Evolutionary conservation across 1,140 invertebrate genomes (phyloP).

Genomic region (Camponotus vicinus): DNA sequence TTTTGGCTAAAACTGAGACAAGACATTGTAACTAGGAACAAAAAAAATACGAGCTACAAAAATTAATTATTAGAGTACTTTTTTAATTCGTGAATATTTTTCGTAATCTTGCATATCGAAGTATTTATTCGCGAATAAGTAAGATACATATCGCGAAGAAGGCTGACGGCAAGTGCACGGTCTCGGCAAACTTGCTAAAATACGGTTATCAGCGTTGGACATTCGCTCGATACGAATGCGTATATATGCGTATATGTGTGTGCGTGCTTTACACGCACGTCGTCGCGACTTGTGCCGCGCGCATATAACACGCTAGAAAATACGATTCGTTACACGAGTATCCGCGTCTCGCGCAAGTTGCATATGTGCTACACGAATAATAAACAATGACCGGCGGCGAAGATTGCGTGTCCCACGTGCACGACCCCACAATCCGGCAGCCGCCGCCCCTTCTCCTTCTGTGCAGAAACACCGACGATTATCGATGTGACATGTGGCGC

Average conservation of each 20-base stretch:
- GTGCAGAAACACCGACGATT: constrained; percentile 59
- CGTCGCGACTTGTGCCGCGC: background rate
- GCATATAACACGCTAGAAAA: constrained; percentile 64
- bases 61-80: background rate
- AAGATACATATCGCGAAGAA: background rate
- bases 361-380: constrained; percentile 70
- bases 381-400: constrained; percentile 75
- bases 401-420: constrained; percentile 79
- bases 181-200: constrained; percentile 4
- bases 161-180: background rate
- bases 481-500: constrained; percentile 68
- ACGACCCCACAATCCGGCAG: constrained; percentile 51
- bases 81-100: background rate
- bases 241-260: background rate
- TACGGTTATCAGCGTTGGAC: constrained; percentile 17
- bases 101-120: background rate
- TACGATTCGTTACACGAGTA: constrained; percentile 63
- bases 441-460: constrained; percentile 16
- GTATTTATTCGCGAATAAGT: background rate
- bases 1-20: too few species aligned
- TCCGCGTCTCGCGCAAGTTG: constrained; percentile 62
- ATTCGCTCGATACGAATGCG: background rate
- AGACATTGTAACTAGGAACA: too few species aligned
- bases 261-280: constrained; percentile 2
- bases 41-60: too few species aligned